Base-by-base conservation (phyloP, 2,797 vertebrate genomes). In the Smutsia temminckii region DNA sequence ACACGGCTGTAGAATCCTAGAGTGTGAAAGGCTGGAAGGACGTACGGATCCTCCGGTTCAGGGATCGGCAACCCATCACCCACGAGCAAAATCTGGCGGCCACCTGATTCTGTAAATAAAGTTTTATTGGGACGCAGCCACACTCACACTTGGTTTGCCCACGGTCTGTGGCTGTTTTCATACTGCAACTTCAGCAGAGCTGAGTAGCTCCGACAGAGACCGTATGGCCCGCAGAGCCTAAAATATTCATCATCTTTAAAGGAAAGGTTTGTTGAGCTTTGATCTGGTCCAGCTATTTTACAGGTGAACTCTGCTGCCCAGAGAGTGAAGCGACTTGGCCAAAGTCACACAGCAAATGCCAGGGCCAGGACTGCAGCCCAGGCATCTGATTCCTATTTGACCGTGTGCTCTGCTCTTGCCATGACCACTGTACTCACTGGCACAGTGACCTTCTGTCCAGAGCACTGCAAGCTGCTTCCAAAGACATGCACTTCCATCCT, bases 61-160 rank as follows among this genome's bases (percentile, higher is more conserved):
- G 23, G 37, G 23, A 13, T 6, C 1, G 8, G 21, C 27, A 87
- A 77, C 21, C 37, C n/a, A 17, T 2, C 6, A n/a, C 49, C 18
- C 32, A 32, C 0, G 10, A 42, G 42, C 18, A 34, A 85, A 69
- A 75, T 49, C 69, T 6, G 6, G 68, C 34, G 61, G 27, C 64
- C 34, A 57, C 18, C 53, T 66, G 55, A 16, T 49, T 61, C 37
- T 80, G 27, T 80, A 85, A 89, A 55, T 49, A 79, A 86, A 95
- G 86, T 66, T 93, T 40, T 79, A 75, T 3, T 42, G 59, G 53
- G 42, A 72, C 1, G 12, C 2, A n/a, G 32, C 32, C 53, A 40
- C 5, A 37, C 20, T n/a, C 27, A 34, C 1, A 13, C 42, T 25
- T 27, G 9, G 12, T n/a, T 32, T 21, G 23, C 0, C 1, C 49